Base-by-base conservation (phyloP, 2,797 vertebrate genomes). In the Siniperca scherzeri region DNA sequence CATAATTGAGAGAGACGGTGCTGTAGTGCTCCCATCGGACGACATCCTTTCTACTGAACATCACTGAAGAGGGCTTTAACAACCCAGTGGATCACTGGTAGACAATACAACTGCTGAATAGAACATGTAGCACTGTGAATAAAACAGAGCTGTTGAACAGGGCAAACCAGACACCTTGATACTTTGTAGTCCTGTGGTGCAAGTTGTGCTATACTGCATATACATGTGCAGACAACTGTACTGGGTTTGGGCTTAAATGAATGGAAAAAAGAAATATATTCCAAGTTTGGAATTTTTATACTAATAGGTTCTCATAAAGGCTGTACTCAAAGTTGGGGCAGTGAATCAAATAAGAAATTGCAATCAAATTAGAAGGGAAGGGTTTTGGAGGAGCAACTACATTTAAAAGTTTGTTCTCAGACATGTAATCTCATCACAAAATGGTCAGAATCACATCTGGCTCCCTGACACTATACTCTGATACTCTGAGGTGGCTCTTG, bases 1-100 rank as follows among this genome's bases (percentile, higher is more conserved):
- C 79, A 81, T 95, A 95, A 95, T 95, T 95, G 93, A 94, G 88
- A 87, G 88, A 89, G 86, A 85, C 67, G 48, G 36, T 72, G 69
- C 83, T 82, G 79, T 77, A 74, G 81, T 70, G 78, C 78, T 92
- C 89, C 87, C 86, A 82, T 77, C 57, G 72, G 87, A 91, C 80
- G 65, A 76, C 70, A 77, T 77, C 66, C 79, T 90, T 87, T 86
- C 88, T 70, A 77, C 82, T 85, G 77, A 90, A 84, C 90, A 89
- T 87, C 85, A 69, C 80, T 82, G 89, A 91, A 77, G 87, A 88
- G 78, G 73, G 70, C 77, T 79, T 84, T 81, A 89, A 90, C 86
- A 89, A 68, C 79, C 74, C 76, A 27, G 57, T 16, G 44, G 81
- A 84, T 90, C 77, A 69, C 80, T 38, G 59, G 82, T 68, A 88